phyloP scores from a whole-genome alignment of 2,888 invertebrate genomes.

The Pilophorus perplexus region DNA sequence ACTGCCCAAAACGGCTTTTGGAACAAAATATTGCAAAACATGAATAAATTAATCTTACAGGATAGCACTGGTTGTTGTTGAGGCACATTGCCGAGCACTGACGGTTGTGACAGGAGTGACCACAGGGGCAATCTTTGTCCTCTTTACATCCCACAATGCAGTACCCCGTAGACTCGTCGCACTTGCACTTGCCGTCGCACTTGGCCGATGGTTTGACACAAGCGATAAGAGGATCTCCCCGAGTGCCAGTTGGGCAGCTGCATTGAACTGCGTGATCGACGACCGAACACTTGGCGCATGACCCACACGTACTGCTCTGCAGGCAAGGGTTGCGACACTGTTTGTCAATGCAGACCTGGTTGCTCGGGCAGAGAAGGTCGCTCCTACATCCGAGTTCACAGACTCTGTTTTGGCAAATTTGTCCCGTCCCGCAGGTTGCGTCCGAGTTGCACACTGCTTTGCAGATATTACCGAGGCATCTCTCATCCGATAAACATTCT shows the following conservation, averaged over 20 bases:
- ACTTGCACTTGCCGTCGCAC: slow-evolving; percentile 75
- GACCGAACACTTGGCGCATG: slow-evolving; percentile 79
- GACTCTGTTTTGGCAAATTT: slow-evolving; percentile 82
- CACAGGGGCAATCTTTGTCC: slow-evolving; percentile 73
- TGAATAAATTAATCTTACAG: slow-evolving; percentile 50
- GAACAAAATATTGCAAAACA: slow-evolving; percentile 59
- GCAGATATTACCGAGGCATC: slow-evolving; percentile 79
- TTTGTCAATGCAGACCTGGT: slow-evolving; percentile 77
- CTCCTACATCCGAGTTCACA: slow-evolving; percentile 84
- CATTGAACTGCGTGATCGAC: slow-evolving; percentile 82
- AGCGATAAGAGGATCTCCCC: slow-evolving; percentile 76
- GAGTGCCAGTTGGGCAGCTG: slow-evolving; percentile 75
- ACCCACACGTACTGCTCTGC: slow-evolving; percentile 69
- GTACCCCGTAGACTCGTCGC: slow-evolving; percentile 72
- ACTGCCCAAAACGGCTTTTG: too few relatives aligned
- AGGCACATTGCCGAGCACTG: slow-evolving; percentile 41
- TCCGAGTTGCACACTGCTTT: slow-evolving; percentile 84
- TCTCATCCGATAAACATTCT: slow-evolving; percentile 79
- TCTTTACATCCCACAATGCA: slow-evolving; percentile 68
- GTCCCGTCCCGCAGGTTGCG: slow-evolving; percentile 71
- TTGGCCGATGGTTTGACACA: slow-evolving; percentile 69
- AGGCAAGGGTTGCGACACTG: slow-evolving; percentile 81
- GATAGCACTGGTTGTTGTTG: slow-evolving; percentile 60
- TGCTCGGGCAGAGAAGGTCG: slow-evolving; percentile 71
- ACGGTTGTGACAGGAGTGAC: slow-evolving; percentile 67